Evolutionary conservation across 2,797 vertebrate genomes (phyloP).

Genomic region (Sebastes paucispinis): DNA sequence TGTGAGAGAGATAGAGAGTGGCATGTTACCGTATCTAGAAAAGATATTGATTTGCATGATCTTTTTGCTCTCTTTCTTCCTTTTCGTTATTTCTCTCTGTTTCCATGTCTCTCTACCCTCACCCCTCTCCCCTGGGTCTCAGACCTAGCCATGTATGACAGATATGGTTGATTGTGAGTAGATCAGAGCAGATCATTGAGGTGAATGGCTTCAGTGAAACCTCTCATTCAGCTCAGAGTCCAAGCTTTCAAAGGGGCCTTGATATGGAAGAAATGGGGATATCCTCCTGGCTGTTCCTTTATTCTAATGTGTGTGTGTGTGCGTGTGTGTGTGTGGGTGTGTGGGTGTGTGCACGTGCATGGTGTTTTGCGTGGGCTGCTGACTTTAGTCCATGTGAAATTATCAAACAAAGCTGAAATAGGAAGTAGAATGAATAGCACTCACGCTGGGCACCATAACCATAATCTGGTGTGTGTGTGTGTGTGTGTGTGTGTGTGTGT

Average conservation of each 20-base stretch:
- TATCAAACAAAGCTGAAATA: slow-evolving; percentile 75
- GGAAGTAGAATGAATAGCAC: slow-evolving; percentile 73
- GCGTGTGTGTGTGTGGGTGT: slow-evolving; percentile 41
- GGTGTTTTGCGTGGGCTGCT: slow-evolving; percentile 63
- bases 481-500: not conserved
- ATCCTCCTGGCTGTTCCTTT: slow-evolving; percentile 71
- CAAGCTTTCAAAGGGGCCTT: slow-evolving; percentile 60
- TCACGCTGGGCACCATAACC: slow-evolving; percentile 65
- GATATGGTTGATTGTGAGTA: slow-evolving; percentile 71
- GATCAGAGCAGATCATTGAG: slow-evolving; percentile 72
- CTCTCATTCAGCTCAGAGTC: slow-evolving; percentile 64
- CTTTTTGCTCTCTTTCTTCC: not conserved
- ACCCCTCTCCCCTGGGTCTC: slow-evolving; percentile 9
- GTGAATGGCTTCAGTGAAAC: slow-evolving; percentile 68
- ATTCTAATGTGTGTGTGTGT: slow-evolving; percentile 56
- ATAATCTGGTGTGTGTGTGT: slow-evolving; percentile 63
- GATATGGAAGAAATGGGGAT: slow-evolving; percentile 74
- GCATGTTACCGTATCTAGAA: slow-evolving; percentile 44
- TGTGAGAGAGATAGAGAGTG: not conserved
- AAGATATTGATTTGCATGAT: slow-evolving; percentile 43
- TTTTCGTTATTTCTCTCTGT: not conserved
- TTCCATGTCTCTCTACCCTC: not conserved
- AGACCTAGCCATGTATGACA: slow-evolving; percentile 72
- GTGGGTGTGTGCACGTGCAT: slow-evolving; percentile 42
- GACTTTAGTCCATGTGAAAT: slow-evolving; percentile 78